Conservation (phyloP, 2,797 vertebrate species). For the Xenentodon cancila region DNA sequence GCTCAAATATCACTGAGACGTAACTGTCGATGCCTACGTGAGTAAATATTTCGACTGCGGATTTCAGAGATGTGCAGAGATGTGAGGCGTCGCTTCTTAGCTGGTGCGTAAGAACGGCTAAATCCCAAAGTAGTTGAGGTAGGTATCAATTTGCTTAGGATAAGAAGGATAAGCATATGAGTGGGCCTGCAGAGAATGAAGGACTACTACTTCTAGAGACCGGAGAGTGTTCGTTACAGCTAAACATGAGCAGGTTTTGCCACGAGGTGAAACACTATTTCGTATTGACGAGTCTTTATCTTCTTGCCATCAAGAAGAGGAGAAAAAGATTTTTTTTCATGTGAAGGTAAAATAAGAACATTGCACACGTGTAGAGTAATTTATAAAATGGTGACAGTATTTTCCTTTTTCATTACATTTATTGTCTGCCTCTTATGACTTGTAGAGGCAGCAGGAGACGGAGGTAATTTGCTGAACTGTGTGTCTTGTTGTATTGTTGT, state of each 20-base stretch:
- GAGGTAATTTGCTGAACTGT: slow-evolving; percentile 15
- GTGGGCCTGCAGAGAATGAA: slow-evolving; percentile 56
- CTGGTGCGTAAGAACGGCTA: slow-evolving; percentile 64
- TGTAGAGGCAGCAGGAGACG: too few species aligned
- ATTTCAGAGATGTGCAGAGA: slow-evolving; percentile 64
- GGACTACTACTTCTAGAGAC: slow-evolving; percentile 45
- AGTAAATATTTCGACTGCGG: slow-evolving; percentile 65
- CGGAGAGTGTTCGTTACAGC: slow-evolving; percentile 7
- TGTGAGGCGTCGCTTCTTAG: slow-evolving; percentile 60
- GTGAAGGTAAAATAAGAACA: too few species aligned
- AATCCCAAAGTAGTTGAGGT: slow-evolving; percentile 73
- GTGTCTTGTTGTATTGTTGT: slow-evolving; percentile 4
- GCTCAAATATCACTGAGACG: slow-evolving; percentile 36
- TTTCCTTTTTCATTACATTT: too few species aligned
- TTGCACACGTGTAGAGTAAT: too few species aligned
- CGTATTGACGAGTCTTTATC: too few species aligned
- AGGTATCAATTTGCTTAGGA: slow-evolving; percentile 74
- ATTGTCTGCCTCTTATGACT: neutral
- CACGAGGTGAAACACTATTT: slow-evolving; percentile 34
- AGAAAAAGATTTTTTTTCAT: too few species aligned
- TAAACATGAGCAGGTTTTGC: slow-evolving; percentile 47
- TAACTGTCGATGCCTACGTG: slow-evolving; percentile 51
- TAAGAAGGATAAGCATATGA: slow-evolving; percentile 67
- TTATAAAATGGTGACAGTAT: too few species aligned
- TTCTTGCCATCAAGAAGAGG: too few species aligned